These are phyloP conservation scores for Dermatemys mawii DNA, from an alignment of 2,113 vertebrate species.

Conservation along the genomic window DNA sequence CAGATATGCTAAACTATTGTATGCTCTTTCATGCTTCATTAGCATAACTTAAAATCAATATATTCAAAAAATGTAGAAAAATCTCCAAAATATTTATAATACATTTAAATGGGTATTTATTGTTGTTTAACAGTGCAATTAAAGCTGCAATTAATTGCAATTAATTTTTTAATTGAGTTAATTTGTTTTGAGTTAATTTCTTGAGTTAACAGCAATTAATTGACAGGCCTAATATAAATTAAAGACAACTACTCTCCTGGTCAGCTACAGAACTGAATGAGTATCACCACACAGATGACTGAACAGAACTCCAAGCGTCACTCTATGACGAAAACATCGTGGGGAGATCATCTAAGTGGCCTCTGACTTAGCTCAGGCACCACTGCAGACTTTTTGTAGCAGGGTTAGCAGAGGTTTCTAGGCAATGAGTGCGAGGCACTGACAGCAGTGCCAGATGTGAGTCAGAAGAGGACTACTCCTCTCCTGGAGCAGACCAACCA, in stretches of 20 bases:
- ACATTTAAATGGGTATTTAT: too few relatives aligned
- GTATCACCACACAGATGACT: not conserved
- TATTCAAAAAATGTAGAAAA: too few relatives aligned
- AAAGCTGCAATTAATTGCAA: too few relatives aligned
- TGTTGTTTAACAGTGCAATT: too few relatives aligned
- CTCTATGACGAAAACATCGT: not conserved
- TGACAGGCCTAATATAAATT: not conserved
- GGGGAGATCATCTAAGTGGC: not conserved
- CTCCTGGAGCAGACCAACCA: not conserved
- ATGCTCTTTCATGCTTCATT: too few relatives aligned
- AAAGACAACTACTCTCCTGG: not conserved
- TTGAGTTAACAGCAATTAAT: too few relatives aligned
- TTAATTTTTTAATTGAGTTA: too few relatives aligned
- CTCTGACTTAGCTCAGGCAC: not conserved
- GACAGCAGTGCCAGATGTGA: not conserved
- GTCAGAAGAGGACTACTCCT: accelerated
- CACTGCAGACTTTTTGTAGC: not conserved
- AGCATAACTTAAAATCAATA: too few relatives aligned
- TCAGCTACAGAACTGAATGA: not conserved
- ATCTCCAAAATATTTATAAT: too few relatives aligned
- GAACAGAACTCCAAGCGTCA: not conserved
- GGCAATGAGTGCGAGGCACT: not conserved
- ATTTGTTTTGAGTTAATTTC: too few relatives aligned
- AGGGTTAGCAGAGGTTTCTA: not conserved
- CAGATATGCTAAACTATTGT: too few relatives aligned